Base-by-base conservation (phyloP, 2,113 vertebrate genomes). In the Piliocolobus tephrosceles region DNA sequence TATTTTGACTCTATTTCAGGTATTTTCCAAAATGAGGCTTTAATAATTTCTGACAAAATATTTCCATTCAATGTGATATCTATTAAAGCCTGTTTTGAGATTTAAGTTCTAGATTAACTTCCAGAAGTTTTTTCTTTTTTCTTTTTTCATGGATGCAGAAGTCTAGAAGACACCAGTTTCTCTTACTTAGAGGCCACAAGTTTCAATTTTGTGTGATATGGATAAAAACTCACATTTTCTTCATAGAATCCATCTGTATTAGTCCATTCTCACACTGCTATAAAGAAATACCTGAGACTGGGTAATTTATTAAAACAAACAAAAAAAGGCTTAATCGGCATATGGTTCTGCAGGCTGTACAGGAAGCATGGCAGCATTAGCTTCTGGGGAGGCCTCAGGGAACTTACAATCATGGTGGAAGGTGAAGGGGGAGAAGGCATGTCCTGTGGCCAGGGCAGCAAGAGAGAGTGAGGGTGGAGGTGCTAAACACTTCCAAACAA, bases 1-100 rank as follows among this genome's bases (percentile, higher is more conserved):
- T 79, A 40, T 87, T 94, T 88, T 84, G 79, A 96, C 61, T 94
- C 5, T 64, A 1, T 76, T 84, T 73, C 25, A 79, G 75, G n/a
- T 93, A 83, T 93, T 91, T 92, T 92, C 86, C 72, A 86, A 55
- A 64, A 81, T 70, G 52, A 95, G 52, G 79, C 73, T 80, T 83
- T 58, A 68, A 32, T 94, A 23, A 68, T 87, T 80, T 96, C 32
- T 55, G 45, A 94, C 47, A 30, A 94, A 68, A 61, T 88, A 25
- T 94, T 97, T 94, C 58, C 86, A 75, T 92, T 95, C 45, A 80
- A 6, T 82, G 40, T 93, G 82, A 23, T 81, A 6, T 79, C 72
- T 91, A 88, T 85, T n/a, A 85, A 88, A 96, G 79, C 1, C 13
- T 18, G 2, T 81, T 96, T 88, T 94, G 80, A 78, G 45, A 85